phyloP scores from a whole-genome alignment of 2,113 vertebrate genomes.

The Octodon degus region DNA sequence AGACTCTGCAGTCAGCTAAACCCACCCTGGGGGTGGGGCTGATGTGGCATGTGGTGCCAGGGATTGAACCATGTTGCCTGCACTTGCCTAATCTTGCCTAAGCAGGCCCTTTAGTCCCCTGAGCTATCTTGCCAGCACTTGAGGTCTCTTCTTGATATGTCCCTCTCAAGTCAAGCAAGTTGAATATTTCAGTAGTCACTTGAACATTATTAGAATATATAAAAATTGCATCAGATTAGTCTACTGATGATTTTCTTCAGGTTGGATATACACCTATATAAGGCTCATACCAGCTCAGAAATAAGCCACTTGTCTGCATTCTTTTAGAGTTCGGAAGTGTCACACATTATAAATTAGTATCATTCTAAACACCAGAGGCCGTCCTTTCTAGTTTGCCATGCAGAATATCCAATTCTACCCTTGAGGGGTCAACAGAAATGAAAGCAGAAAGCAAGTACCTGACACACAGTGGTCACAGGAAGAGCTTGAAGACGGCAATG shows the following conservation, averaged over 20 bases:
- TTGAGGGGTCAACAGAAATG: background rate
- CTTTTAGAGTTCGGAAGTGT: background rate
- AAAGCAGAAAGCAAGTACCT: background rate
- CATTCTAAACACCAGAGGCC: background rate
- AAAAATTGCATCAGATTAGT: background rate
- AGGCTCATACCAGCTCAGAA: background rate
- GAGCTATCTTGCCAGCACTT: background rate
- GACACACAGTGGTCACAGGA: background rate
- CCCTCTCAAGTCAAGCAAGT: background rate
- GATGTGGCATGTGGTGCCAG: too few relatives aligned
- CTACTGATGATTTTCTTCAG: background rate
- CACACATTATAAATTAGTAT: background rate
- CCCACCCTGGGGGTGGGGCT: too few relatives aligned
- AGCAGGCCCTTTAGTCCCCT: too few relatives aligned
- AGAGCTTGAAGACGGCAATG: background rate
- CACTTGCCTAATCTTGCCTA: too few relatives aligned
- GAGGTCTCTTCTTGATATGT: background rate
- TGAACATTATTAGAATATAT: background rate
- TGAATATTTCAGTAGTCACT: background rate
- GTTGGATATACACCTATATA: background rate
- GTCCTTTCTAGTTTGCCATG: background rate
- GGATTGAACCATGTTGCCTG: too few relatives aligned
- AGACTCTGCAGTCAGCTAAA: too few relatives aligned
- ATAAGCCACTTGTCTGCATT: background rate
- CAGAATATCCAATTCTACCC: background rate